These are phyloP conservation scores for Aphaenogaster ashmeadi DNA, from an alignment of 1,140 invertebrate species.

Conservation along the genomic window DNA sequence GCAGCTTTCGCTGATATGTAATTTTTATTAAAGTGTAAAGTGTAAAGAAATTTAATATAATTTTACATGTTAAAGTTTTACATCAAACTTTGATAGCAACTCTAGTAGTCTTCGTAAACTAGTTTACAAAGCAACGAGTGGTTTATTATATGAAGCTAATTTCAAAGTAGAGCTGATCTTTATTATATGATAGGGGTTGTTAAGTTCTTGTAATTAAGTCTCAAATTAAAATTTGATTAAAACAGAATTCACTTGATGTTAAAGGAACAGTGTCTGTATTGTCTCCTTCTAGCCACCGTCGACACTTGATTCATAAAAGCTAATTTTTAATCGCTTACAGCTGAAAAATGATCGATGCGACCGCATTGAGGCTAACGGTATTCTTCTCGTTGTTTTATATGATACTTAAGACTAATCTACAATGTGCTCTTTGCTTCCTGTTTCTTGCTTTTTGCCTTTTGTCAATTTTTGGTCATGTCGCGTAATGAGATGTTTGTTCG, in stretches of 20 bases:
- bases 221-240: slow-evolving; percentile 51
- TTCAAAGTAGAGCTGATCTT: slow-evolving; percentile 24
- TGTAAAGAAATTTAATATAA: slow-evolving; percentile 41
- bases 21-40: background rate
- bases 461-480: no score
- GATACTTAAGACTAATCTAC: no score
- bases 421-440: no score
- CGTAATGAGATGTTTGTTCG: no score
- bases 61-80: slow-evolving; percentile 30
- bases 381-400: slow-evolving; percentile 38
- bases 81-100: slow-evolving; percentile 1
- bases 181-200: background rate
- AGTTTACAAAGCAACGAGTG: background rate
- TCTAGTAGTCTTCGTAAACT: slow-evolving; percentile 7
- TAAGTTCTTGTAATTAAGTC: slow-evolving; percentile 34
- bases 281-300: background rate
- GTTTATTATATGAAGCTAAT: slow-evolving; percentile 21
- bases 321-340: slow-evolving; percentile 37
- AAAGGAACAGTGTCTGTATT: background rate
- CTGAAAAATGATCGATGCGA: slow-evolving; percentile 40
- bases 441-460: no score
- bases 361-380: slow-evolving; percentile 12
- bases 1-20: background rate
- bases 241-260: background rate
- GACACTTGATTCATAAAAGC: slow-evolving; percentile 14